Percentiles rank a stretch among this genome's conserved stretches.
phyloP scores from a whole-genome alignment of 2,113 vertebrate species.

The Excalfactoria chinensis region DNA sequence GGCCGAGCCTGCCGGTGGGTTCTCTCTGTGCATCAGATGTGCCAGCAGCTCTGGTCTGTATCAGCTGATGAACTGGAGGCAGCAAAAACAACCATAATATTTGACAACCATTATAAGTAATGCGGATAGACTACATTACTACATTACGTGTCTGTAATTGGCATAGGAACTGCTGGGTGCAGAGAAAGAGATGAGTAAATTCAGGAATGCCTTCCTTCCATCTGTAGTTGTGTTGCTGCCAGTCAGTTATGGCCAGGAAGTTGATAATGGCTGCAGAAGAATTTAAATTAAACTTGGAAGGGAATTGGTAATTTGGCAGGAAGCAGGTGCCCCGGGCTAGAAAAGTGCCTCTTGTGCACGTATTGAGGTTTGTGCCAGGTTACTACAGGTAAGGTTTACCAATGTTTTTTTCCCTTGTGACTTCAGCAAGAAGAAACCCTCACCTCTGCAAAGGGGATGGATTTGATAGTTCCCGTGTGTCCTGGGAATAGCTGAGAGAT shows the following conservation, averaged over 20 bases:
- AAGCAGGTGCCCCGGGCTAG: not conserved
- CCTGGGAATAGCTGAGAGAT: not conserved
- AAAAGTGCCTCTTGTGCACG: not conserved
- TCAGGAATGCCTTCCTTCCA: conserved; percentile 3
- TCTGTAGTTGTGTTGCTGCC: conserved; percentile 5
- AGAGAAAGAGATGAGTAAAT: conserved; percentile 5
- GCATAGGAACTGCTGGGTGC: not conserved
- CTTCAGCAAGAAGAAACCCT: not conserved
- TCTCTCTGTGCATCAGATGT: not conserved
- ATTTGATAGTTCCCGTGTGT: rapidly evolving
- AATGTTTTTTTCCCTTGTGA: not conserved
- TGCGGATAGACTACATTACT: not conserved
- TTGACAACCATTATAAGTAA: not conserved
- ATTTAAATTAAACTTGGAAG: not conserved
- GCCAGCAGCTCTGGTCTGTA: not conserved
- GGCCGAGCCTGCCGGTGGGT: not conserved
- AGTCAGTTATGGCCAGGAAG: not conserved
- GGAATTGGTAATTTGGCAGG: not conserved
- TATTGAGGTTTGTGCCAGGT: not conserved
- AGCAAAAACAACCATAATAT: not conserved
- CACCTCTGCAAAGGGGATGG: not conserved
- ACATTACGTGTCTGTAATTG: not conserved
- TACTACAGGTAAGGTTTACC: not conserved
- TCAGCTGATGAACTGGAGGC: not conserved
- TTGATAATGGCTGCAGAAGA: not conserved